Conservation (phyloP, 2,797 vertebrate species). For the Anniella stebbinsi region DNA sequence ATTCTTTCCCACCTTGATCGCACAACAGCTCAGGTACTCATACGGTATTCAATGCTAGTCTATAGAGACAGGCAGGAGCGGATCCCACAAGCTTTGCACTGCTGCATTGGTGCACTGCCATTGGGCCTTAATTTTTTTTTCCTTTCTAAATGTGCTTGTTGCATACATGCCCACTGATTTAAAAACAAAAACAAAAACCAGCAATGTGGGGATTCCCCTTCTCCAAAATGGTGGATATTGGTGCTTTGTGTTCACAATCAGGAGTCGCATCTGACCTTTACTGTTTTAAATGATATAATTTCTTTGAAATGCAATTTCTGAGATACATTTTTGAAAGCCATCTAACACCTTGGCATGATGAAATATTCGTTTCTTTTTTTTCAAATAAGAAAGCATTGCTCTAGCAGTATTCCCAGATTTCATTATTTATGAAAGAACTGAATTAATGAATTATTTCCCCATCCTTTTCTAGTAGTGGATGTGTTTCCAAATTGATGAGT, state of each 20-base stretch:
- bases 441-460: not conserved
- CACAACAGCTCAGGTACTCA: not conserved
- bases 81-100: not conserved
- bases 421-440: not conserved
- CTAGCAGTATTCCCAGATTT: not conserved
- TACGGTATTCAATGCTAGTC: not conserved
- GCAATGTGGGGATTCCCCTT: no score
- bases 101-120: not conserved
- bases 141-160: not conserved
- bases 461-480: conserved; percentile 16
- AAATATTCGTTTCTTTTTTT: accelerated
- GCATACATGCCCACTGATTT: not conserved
- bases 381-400: not conserved
- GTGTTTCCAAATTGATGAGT: not conserved
- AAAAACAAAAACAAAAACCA: no score
- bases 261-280: accelerated
- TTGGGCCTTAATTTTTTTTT: not conserved
- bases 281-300: not conserved
- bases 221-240: not conserved
- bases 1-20: no score
- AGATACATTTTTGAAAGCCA: not conserved
- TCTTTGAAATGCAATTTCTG: not conserved
- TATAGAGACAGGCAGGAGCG: not conserved
- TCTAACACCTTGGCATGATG: not conserved
- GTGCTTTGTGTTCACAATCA: not conserved